These are phyloP conservation scores for Gopherus evgoodei DNA, from an alignment of 2,113 vertebrate genomes.

Conservation along the genomic window DNA sequence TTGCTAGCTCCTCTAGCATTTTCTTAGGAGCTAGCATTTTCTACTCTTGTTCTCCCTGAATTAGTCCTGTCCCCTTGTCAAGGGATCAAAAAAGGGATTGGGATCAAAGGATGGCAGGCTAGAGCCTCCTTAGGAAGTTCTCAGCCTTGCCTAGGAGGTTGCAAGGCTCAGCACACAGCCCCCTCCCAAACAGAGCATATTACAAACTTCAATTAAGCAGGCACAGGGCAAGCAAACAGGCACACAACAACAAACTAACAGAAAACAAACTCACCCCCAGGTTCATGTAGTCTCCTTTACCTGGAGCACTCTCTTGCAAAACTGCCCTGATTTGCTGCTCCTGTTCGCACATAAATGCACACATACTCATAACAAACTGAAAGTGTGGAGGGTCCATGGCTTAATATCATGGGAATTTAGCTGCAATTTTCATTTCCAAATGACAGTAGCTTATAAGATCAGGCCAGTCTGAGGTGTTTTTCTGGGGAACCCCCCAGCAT, in stretches of 20 bases:
- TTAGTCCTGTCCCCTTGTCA: too few species aligned
- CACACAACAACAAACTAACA: too few species aligned
- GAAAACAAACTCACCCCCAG: too few species aligned
- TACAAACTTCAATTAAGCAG: too few species aligned
- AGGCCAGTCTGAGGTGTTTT: not conserved
- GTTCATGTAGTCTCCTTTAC: not conserved
- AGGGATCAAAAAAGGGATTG: not conserved
- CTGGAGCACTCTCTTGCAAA: not conserved
- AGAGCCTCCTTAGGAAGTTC: not conserved
- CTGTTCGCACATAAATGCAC: not conserved
- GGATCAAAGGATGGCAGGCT: not conserved
- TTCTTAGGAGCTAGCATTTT: too few species aligned
- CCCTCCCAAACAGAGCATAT: too few species aligned
- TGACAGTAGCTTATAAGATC: not conserved
- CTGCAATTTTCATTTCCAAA: slow-evolving; percentile 7
- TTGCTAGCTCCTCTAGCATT: too few species aligned
- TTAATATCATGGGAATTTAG: not conserved
- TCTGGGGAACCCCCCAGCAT: not conserved
- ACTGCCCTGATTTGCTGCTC: not conserved
- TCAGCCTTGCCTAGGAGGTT: too few species aligned
- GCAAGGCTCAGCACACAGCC: too few species aligned
- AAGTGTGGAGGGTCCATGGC: not conserved
- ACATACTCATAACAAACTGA: not conserved
- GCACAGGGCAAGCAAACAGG: too few species aligned
- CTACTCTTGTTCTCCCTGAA: too few species aligned